These are phyloP conservation scores for Notodonta ziczac DNA, from an alignment of 2,888 invertebrate species.

Conservation along the genomic window DNA sequence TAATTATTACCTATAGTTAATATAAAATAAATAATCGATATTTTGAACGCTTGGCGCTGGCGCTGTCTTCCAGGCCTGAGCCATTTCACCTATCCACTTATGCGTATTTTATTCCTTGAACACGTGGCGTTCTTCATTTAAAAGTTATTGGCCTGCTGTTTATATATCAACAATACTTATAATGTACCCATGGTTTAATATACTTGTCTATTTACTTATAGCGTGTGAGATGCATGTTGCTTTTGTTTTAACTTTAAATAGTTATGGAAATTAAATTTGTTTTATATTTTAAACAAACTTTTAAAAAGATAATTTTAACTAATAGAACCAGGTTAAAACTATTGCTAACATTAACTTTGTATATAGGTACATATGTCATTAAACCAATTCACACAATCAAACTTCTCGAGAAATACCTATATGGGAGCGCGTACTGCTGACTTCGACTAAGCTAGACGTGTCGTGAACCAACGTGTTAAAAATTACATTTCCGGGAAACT, in stretches of 20 bases:
- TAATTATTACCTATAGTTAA: constrained; percentile 8
- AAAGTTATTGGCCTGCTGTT: not conserved
- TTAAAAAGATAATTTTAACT: too few relatives aligned
- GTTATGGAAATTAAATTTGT: too few relatives aligned
- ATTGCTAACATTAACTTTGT: constrained; percentile 15
- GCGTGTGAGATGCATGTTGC: too few relatives aligned
- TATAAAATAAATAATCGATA: too few relatives aligned
- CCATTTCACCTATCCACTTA: constrained; percentile 14
- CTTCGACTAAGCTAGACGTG: too few relatives aligned
- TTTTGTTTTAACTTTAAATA: too few relatives aligned
- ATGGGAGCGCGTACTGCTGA: too few relatives aligned
- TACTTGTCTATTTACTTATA: too few relatives aligned
- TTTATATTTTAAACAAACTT: too few relatives aligned
- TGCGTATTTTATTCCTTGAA: constrained; percentile 14
- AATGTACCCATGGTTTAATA: too few relatives aligned
- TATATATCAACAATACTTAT: not conserved
- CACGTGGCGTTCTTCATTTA: constrained; percentile 1
- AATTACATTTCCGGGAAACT: too few relatives aligned
- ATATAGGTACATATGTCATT: constrained; percentile 20
- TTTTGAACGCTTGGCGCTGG: constrained; percentile 7
- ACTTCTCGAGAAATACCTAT: not conserved
- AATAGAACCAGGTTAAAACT: not conserved
- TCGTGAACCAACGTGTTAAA: too few relatives aligned
- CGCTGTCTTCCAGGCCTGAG: constrained; percentile 15
- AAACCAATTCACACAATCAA: constrained; percentile 25